These are phyloP conservation scores for Perccottus glenii DNA, from an alignment of 2,113 vertebrate species.

Conservation along the genomic window DNA sequence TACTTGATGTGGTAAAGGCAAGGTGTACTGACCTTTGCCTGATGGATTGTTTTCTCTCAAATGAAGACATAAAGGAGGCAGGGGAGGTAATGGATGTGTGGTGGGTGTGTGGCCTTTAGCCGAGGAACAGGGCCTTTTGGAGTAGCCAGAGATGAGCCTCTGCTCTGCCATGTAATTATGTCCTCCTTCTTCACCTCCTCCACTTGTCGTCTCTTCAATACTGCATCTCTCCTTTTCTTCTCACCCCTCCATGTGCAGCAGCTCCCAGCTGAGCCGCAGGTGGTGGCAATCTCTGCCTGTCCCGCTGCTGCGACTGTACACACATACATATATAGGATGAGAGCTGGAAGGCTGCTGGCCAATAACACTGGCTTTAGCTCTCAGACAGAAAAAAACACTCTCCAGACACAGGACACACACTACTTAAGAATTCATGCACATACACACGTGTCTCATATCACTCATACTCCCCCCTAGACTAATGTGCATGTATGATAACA, in stretches of 20 bases:
- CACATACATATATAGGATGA: slow-evolving; percentile 26
- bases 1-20: slow-evolving; percentile 24
- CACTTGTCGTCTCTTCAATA: slow-evolving; percentile 42
- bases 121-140: slow-evolving; percentile 27
- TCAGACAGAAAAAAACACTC: slow-evolving; percentile 40
- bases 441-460: slow-evolving; percentile 1
- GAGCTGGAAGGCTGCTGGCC: slow-evolving; percentile 47
- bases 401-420: slow-evolving; percentile 13
- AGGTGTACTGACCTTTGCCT: slow-evolving; percentile 69
- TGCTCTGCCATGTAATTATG: slow-evolving; percentile 72
- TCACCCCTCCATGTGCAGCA: slow-evolving; percentile 50
- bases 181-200: slow-evolving; percentile 64
- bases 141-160: slow-evolving; percentile 61
- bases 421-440: slow-evolving; percentile 8
- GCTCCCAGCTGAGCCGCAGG: slow-evolving; percentile 70
- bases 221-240: slow-evolving; percentile 18
- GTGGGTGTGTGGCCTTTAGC: slow-evolving; percentile 22
- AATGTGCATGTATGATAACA: not conserved
- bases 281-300: slow-evolving; percentile 66
- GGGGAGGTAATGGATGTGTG: slow-evolving; percentile 21
- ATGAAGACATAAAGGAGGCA: slow-evolving; percentile 63
- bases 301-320: slow-evolving; percentile 51
- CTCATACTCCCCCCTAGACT: not conserved
- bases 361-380: slow-evolving; percentile 62
- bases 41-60: slow-evolving; percentile 72